phyloP scores from a whole-genome alignment of 2,113 vertebrate genomes.

The Pogona vitticeps region DNA sequence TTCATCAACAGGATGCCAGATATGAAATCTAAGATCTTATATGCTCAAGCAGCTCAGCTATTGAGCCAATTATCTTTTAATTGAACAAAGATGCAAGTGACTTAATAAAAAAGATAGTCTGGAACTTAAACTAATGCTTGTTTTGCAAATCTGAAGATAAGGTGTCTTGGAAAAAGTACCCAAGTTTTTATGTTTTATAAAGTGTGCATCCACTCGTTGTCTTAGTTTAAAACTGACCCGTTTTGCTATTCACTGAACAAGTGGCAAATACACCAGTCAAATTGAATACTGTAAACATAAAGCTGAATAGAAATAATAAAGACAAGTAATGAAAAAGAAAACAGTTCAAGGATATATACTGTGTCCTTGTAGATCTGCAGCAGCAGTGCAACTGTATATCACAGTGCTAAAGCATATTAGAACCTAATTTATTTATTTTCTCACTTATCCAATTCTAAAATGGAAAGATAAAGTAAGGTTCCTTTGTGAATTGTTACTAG shows the following conservation, averaged over 20 bases:
- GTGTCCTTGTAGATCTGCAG: too few species aligned
- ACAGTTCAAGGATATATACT: conserved; percentile 35
- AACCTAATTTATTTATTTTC: background rate
- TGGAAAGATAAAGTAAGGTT: conserved; percentile 45
- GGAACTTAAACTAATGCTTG: background rate
- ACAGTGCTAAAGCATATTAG: background rate
- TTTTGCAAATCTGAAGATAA: conserved; percentile 16
- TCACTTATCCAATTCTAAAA: conserved; percentile 26
- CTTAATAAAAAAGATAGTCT: background rate
- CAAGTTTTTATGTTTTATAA: conserved; percentile 2
- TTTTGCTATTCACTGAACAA: too few species aligned
- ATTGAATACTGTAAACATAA: conserved; percentile 22
- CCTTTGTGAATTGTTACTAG: conserved; percentile 42
- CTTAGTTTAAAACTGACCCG: background rate
- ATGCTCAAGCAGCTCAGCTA: background rate
- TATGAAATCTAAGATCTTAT: background rate
- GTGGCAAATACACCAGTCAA: conserved; percentile 9
- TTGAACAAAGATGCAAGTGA: background rate
- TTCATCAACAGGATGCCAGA: background rate
- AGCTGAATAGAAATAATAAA: conserved; percentile 22
- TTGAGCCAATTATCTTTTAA: background rate
- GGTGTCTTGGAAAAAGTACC: background rate
- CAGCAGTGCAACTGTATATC: fast-evolving
- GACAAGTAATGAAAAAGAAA: background rate
- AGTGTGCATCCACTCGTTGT: background rate